Evolutionary conservation across 92 coral and sea anemone species (phyloP).

Genomic region (Phymanthus crucifer): DNA sequence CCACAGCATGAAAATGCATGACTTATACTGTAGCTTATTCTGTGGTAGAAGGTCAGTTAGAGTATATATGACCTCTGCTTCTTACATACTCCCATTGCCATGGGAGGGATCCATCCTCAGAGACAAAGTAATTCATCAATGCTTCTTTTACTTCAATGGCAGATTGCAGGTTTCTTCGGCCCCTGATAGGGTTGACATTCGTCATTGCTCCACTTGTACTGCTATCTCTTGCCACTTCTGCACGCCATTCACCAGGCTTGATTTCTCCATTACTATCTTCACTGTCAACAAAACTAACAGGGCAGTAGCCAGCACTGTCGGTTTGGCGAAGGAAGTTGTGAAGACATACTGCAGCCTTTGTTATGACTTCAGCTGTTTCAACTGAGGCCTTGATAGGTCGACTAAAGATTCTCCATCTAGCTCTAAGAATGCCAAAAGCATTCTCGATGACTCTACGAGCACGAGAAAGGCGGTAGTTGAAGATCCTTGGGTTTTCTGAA

Average conservation of each 20-base stretch:
- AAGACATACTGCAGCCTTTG: constrained; percentile 67
- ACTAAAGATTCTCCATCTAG: constrained; percentile 68
- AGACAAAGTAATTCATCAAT: constrained; percentile 48
- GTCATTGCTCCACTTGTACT: constrained; percentile 25
- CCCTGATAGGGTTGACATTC: constrained; percentile 31
- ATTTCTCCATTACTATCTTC: constrained; percentile 42
- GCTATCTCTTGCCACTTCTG: constrained; percentile 24
- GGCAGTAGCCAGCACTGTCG: constrained; percentile 56
- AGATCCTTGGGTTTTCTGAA: constrained; percentile 50
- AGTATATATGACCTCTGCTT: constrained; percentile 40
- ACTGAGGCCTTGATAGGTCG: constrained; percentile 62
- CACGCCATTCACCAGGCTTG: constrained; percentile 59
- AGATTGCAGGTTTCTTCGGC: constrained; percentile 40
- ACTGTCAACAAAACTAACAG: constrained; percentile 59
- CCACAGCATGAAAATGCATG: no score
- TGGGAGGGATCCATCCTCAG: no score
- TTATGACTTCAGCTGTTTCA: constrained; percentile 61
- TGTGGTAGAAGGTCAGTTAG: neutral
- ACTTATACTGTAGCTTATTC: no score
- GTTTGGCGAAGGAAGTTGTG: constrained; percentile 67
- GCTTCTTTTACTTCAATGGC: constrained; percentile 46
- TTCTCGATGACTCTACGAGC: constrained; percentile 70
- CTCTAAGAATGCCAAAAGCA: constrained; percentile 61
- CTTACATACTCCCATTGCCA: constrained; percentile 67
- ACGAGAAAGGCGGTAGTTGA: constrained; percentile 65